A percentile compares a stretch with the other conserved stretches of the same genome.
Conservation (phyloP, 2,797 vertebrate genomes). For the Orientallactaga sibirica region DNA sequence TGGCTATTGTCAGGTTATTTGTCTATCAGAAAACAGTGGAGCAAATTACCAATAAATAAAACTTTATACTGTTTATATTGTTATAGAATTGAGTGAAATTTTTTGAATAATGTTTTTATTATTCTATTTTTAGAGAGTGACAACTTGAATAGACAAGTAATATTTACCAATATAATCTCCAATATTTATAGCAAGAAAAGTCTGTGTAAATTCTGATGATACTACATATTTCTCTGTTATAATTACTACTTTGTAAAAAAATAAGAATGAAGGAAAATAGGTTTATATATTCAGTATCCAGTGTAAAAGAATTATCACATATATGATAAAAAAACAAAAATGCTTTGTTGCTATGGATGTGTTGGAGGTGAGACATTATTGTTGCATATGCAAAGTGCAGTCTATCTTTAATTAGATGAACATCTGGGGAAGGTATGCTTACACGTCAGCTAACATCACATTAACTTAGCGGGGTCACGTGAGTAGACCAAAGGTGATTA, state of each 20-base stretch:
- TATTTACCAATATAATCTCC: constrained; percentile 26
- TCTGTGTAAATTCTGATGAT: not conserved
- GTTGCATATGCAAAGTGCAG: not conserved
- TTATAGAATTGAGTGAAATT: not conserved
- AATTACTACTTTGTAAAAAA: not conserved
- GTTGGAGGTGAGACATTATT: not conserved
- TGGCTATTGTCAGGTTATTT: not conserved
- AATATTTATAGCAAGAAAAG: constrained; percentile 15
- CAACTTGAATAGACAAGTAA: not conserved
- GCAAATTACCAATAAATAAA: constrained; percentile 37
- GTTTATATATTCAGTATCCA: constrained; percentile 11
- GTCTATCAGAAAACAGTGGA: not conserved
- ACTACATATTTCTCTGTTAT: not conserved
- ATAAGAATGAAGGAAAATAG: not conserved
- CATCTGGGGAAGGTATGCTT: not conserved
- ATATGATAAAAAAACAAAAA: not conserved
- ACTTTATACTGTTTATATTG: not conserved
- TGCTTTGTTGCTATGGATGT: not conserved
- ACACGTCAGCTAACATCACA: constrained; percentile 10
- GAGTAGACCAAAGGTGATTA: not conserved
- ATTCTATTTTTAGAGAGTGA: not conserved
- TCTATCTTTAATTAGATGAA: not conserved
- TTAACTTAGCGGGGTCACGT: not conserved
- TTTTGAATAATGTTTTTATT: constrained; percentile 2
- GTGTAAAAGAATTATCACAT: not conserved